Percentiles rank a stretch among this genome's conserved stretches.
phyloP scores from a whole-genome alignment of 1,140 invertebrate species.

The Meteorus sp. region DNA sequence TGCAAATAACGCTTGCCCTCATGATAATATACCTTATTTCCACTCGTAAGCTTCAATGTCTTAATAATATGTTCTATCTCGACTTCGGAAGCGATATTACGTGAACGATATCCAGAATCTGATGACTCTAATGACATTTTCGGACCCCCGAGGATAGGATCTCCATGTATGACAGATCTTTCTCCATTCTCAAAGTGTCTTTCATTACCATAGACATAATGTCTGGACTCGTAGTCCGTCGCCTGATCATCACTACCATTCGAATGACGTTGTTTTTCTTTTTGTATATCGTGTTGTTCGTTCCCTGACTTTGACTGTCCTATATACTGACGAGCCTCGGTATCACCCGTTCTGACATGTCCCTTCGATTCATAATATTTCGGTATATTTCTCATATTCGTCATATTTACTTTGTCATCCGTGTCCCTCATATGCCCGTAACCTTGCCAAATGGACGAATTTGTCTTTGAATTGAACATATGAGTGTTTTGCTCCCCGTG shows the following conservation, averaged over 20 bases:
- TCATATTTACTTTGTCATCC: too few species aligned
- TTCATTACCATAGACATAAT: neutral
- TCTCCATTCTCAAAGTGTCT: conserved; percentile 18
- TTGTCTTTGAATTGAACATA: too few species aligned
- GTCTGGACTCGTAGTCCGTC: neutral
- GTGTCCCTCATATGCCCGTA: too few species aligned
- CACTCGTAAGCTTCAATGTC: conserved; percentile 32
- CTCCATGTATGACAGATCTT: neutral
- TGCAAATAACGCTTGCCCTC: conserved; percentile 40
- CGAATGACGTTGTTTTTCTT: neutral
- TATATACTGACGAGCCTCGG: too few species aligned
- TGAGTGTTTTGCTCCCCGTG: neutral
- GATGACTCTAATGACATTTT: conserved; percentile 37
- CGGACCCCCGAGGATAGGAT: conserved; percentile 41
- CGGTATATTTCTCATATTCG: too few species aligned
- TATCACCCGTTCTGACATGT: too few species aligned
- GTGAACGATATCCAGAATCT: conserved; percentile 34
- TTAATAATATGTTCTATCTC: conserved; percentile 38
- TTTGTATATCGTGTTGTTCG: too few species aligned
- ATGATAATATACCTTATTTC: conserved; percentile 30
- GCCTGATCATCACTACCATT: neutral
- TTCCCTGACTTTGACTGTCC: too few species aligned
- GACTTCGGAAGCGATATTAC: conserved; percentile 38
- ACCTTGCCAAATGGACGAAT: too few species aligned
- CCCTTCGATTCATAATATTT: too few species aligned